Evolutionary conservation across 1,140 invertebrate genomes (phyloP).

Genomic region (Coboldia fuscipes): DNA sequence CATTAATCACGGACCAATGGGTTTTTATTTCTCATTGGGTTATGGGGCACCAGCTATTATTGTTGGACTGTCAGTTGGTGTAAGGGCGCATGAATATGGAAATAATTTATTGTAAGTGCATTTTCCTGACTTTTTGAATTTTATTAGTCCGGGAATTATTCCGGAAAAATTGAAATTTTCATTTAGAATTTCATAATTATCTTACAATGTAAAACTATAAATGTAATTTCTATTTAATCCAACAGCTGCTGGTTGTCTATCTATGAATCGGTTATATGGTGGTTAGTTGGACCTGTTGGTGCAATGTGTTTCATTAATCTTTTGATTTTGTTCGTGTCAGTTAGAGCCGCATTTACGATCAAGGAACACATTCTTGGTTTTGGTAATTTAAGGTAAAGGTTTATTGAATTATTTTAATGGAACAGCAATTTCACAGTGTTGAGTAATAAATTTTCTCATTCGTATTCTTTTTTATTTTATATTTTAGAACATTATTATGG

Average conservation of each 20-base stretch:
- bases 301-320: slow-evolving; percentile 56
- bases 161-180: slow-evolving; percentile 1
- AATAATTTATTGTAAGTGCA: slow-evolving; percentile 36
- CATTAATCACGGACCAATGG: slow-evolving; percentile 87
- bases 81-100: slow-evolving; percentile 87
- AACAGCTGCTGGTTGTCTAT: slow-evolving; percentile 84
- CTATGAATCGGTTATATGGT: slow-evolving; percentile 80
- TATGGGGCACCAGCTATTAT: slow-evolving; percentile 87
- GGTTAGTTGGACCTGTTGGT: slow-evolving; percentile 67
- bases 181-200: not conserved
- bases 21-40: slow-evolving; percentile 85
- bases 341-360: slow-evolving; percentile 74
- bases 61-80: slow-evolving; percentile 74
- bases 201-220: slow-evolving; percentile 2
- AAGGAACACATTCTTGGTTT: slow-evolving; percentile 80
- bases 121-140: not conserved
- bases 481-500: slow-evolving; percentile 59
- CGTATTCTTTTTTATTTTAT: no score
- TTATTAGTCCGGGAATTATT: not conserved
- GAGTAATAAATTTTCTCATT: slow-evolving; percentile 4
- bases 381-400: slow-evolving; percentile 52
- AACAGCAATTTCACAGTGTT: not conserved
- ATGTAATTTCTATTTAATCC: slow-evolving; percentile 6
- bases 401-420: slow-evolving; percentile 1
- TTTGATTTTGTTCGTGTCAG: slow-evolving; percentile 58